These are phyloP conservation scores for Amazonetta brasiliensis DNA, from an alignment of 2,797 vertebrate genomes.

Conservation along the genomic window DNA sequence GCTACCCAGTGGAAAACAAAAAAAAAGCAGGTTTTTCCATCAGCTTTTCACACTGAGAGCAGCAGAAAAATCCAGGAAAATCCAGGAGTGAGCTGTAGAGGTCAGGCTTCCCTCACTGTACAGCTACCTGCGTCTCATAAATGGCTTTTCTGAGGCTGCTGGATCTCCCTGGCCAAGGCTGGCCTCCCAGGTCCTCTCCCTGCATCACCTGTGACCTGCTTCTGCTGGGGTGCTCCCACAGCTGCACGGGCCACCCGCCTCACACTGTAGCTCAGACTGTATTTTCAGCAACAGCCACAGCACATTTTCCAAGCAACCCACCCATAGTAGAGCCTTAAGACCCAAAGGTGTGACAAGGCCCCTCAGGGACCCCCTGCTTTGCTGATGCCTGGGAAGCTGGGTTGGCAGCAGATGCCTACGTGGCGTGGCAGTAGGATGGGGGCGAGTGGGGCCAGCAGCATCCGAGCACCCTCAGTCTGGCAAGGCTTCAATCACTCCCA, in stretches of 20 bases:
- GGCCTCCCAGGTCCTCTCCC: not conserved
- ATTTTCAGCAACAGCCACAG: not conserved
- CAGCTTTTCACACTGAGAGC: not conserved
- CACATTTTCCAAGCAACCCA: not conserved
- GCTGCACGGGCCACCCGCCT: not conserved
- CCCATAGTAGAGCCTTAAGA: not conserved
- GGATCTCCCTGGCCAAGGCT: accelerated
- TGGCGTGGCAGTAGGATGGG: accelerated
- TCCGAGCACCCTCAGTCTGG: accelerated
- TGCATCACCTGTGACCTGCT: not conserved
- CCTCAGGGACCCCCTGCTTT: not conserved
- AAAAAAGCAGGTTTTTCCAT: not conserved
- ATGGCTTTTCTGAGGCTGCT: not conserved
- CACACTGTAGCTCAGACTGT: not conserved
- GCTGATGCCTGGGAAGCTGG: not conserved
- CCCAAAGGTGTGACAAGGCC: not conserved
- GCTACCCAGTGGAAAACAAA: not conserved
- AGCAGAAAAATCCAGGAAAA: not conserved
- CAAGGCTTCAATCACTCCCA: accelerated
- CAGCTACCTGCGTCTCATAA: not conserved
- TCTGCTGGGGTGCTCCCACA: not conserved
- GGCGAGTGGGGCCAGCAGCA: accelerated
- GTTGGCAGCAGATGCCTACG: accelerated
- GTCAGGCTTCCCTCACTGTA: slow-evolving; percentile 65
- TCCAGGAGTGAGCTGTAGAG: slow-evolving; percentile 50